Evolutionary conservation across 1,140 invertebrate species (phyloP).

Genomic region (Sarcophaga peregrina): DNA sequence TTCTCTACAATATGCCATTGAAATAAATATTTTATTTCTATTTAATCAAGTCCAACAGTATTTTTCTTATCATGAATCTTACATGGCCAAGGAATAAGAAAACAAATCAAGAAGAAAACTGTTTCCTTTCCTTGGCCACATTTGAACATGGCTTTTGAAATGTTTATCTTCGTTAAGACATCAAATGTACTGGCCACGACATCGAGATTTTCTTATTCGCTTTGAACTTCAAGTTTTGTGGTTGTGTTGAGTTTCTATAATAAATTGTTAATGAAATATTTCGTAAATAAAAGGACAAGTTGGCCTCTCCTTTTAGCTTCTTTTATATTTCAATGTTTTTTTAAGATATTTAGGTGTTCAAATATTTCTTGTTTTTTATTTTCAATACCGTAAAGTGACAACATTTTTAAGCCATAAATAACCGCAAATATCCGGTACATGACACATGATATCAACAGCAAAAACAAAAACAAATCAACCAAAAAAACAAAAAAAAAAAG

Average conservation of each 20-base stretch:
- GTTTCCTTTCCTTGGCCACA: not conserved
- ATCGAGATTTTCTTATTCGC: not conserved
- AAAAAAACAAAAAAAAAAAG: not conserved
- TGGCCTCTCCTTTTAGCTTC: not conserved
- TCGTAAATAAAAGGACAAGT: not conserved
- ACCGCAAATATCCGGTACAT: slow-evolving; percentile 41
- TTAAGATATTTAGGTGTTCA: not conserved
- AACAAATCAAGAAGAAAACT: not conserved
- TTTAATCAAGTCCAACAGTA: not conserved
- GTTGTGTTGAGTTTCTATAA: not conserved
- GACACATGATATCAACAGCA: slow-evolving; percentile 37
- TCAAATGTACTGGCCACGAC: not conserved
- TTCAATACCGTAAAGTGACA: slow-evolving; percentile 29
- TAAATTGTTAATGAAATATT: slow-evolving; percentile 26
- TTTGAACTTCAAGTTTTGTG: slow-evolving; percentile 19
- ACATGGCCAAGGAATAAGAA: not conserved
- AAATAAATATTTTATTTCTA: not conserved
- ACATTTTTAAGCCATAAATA: slow-evolving; percentile 38
- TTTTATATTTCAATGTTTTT: not conserved
- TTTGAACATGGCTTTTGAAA: not conserved
- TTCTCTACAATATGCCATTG: too few relatives aligned
- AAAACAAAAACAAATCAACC: not conserved
- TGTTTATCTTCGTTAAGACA: not conserved
- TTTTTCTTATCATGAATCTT: slow-evolving; percentile 1
- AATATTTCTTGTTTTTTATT: not conserved